Evolutionary conservation across 64 coral and sea anemone species (phyloP), one percentile per base, ranked within the genome.

Genomic region (Stylophora pistillata): DNA sequence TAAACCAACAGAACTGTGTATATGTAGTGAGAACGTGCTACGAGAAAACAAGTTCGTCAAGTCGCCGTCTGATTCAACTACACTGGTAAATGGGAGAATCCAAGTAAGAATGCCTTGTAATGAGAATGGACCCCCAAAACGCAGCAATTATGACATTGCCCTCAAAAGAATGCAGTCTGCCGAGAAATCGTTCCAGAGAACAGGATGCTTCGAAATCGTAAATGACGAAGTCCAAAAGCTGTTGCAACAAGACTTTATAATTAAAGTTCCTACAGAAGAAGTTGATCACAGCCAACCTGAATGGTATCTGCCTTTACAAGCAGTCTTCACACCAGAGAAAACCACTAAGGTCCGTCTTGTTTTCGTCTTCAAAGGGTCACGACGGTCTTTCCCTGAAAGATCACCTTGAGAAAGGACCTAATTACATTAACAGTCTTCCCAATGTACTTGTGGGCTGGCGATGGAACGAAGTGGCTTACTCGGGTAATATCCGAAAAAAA

Each of bases 91-190:
- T 65, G n/a, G n/a, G n/a, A n/a, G n/a, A n/a, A n/a, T n/a, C n/a
- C n/a, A n/a, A n/a, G n/a, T n/a, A n/a, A n/a, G n/a, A n/a, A n/a
- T n/a, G n/a, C n/a, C n/a, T n/a, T n/a, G n/a, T n/a, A n/a, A n/a
- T n/a, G n/a, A n/a, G 3, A 20, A 12, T 74, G 86, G 86, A 78
- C 73, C 74, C 23, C 86, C 86, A 30, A 76, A 76, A 25, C 15
- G 57, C 56, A 88, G 86, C 30, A 88, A 88, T 54, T 88, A 88
- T 28, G 86, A 88, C n/a, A 28, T 78, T 15, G 73, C 86, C 28
- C 34, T 65, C 7, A 88, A 78, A 78, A 32, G 86, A 23, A 88
- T 88, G 86, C n/a, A 64, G 1, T 64, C 73, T 26, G 56, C 74
- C 16, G 72, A 88, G 16, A 88, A 15, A 14, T 60, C 3, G 9